These are phyloP conservation scores for Calliphora vicina DNA, from an alignment of 1,140 invertebrate species.

Conservation along the genomic window DNA sequence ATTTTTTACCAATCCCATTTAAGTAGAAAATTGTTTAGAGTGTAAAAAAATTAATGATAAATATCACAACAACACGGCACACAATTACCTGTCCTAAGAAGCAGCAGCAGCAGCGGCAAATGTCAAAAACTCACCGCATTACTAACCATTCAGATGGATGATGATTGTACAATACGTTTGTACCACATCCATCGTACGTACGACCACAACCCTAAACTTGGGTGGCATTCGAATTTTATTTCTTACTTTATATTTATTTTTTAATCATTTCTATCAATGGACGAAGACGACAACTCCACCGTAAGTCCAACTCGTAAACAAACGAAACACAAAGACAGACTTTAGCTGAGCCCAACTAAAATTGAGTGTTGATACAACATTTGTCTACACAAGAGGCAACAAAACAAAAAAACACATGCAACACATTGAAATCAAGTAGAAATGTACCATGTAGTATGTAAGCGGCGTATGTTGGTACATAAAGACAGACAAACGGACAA, in stretches of 20 bases:
- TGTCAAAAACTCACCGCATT: conserved; percentile 12
- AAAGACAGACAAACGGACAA: not conserved
- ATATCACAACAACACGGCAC: not conserved
- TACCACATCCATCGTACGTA: not conserved
- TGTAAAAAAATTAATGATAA: not conserved
- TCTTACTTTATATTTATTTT: not conserved
- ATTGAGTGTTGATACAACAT: not conserved
- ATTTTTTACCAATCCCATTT: not conserved
- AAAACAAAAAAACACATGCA: not conserved
- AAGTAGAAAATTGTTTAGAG: not conserved
- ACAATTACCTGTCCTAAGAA: not conserved
- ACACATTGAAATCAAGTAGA: not conserved
- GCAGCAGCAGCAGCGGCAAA: not conserved
- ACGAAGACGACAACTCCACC: not conserved
- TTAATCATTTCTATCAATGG: conserved; percentile 10
- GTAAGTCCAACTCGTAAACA: not conserved
- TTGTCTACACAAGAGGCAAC: not conserved
- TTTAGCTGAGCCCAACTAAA: not conserved
- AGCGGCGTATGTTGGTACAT: not conserved
- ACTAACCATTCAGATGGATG: conserved; percentile 10
- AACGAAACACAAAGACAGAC: not conserved
- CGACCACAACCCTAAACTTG: conserved; percentile 4
- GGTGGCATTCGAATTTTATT: conserved; percentile 4
- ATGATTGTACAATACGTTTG: not conserved
- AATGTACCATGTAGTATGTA: not conserved